Conservation (phyloP, 2,113 vertebrate genomes). For the Nannospalax galili region DNA sequence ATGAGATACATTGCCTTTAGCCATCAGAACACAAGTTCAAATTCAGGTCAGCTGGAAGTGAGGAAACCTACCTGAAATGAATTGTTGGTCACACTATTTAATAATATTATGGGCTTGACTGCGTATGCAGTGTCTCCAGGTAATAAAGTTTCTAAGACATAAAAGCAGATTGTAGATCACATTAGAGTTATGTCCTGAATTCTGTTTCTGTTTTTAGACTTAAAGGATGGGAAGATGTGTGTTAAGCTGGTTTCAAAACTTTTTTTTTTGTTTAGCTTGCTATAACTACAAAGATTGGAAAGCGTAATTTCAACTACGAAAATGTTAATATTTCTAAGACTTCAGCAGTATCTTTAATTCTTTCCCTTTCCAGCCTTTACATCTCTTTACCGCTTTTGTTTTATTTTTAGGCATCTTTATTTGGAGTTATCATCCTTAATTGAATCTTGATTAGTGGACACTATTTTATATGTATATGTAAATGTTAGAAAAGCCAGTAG, state of each 20-base stretch:
- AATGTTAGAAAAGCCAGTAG: neutral
- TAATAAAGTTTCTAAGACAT: constrained; percentile 36
- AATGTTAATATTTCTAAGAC: neutral
- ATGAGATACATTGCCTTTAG: constrained; percentile 44
- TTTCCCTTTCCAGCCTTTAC: neutral
- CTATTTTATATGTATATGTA: neutral
- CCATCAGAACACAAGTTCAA: constrained; percentile 61
- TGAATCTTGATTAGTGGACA: constrained; percentile 13
- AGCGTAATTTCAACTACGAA: neutral
- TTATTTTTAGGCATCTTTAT: constrained; percentile 49
- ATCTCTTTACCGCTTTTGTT: neutral
- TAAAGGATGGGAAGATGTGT: constrained; percentile 39
- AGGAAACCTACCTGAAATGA: constrained; percentile 45
- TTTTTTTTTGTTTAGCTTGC: constrained; percentile 41
- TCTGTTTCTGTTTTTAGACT: constrained; percentile 63
- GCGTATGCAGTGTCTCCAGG: constrained; percentile 14
- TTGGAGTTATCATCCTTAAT: constrained; percentile 35
- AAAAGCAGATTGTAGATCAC: constrained; percentile 55
- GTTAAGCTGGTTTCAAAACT: neutral
- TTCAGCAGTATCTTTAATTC: neutral
- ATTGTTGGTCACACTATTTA: constrained; percentile 48
- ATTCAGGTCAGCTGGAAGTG: constrained; percentile 60
- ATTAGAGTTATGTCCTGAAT: neutral
- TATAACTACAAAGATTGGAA: constrained; percentile 33
- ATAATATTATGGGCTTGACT: constrained; percentile 38